Conservation (phyloP, 2,888 invertebrate species). For the Ectropis crepuscularia region DNA sequence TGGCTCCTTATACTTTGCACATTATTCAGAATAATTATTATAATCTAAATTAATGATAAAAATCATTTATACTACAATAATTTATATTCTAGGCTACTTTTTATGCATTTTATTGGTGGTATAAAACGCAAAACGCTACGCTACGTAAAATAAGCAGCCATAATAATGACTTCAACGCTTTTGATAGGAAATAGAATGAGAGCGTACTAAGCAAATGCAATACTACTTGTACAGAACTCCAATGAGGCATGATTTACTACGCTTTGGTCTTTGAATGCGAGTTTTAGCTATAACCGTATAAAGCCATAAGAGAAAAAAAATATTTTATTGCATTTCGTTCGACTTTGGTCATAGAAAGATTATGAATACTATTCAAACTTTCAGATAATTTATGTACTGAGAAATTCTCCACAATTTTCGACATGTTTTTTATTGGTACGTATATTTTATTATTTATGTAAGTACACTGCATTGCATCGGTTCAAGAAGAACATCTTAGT, state of each 20-base stretch:
- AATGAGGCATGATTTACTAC: conserved; percentile 9
- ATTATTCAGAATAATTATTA: too few relatives aligned
- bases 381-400: neutral
- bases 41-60: too few relatives aligned
- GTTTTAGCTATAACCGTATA: conserved; percentile 7
- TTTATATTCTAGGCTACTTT: too few relatives aligned
- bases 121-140: neutral
- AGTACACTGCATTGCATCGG: too few relatives aligned
- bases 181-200: conserved; percentile 1
- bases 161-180: neutral
- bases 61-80: too few relatives aligned
- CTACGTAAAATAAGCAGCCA: neutral
- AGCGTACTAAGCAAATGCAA: neutral
- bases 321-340: conserved; percentile 19
- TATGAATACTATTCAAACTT: conserved; percentile 9
- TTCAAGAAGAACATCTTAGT: too few relatives aligned
- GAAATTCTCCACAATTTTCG: too few relatives aligned
- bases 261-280: conserved; percentile 11
- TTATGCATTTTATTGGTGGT: neutral
- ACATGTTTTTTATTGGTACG: too few relatives aligned
- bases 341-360: conserved; percentile 6
- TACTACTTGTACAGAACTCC: conserved; percentile 13
- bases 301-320: conserved; percentile 7
- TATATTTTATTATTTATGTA: too few relatives aligned
- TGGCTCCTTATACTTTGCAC: too few relatives aligned